phyloP scores from a whole-genome alignment of 1,140 invertebrate genomes.

The Tribolium castaneum region DNA sequence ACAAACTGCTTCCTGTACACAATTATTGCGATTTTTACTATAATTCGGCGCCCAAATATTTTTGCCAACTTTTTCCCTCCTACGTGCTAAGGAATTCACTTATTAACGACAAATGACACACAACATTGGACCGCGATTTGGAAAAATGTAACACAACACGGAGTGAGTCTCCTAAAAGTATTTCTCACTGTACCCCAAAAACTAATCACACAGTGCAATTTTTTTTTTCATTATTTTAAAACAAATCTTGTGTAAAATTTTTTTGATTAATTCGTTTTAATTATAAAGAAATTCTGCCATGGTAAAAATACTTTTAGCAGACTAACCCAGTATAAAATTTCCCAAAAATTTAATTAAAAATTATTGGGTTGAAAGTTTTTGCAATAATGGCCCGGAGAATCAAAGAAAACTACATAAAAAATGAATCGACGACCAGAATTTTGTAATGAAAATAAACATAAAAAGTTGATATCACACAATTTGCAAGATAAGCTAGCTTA shows the following conservation, averaged over 20 bases:
- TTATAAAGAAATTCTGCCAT: too few relatives aligned
- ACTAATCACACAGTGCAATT: too few relatives aligned
- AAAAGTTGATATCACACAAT: not conserved
- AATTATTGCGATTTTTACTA: not conserved
- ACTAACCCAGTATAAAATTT: too few relatives aligned
- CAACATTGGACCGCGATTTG: not conserved
- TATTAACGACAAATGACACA: not conserved
- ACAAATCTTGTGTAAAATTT: too few relatives aligned
- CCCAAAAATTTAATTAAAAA: too few relatives aligned
- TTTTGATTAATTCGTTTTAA: too few relatives aligned
- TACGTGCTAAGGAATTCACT: not conserved
- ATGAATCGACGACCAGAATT: not conserved
- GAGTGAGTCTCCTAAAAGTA: too few relatives aligned
- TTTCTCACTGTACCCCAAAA: too few relatives aligned
- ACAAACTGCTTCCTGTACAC: not conserved
- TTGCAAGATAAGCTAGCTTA: not conserved
- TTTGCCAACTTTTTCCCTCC: not conserved
- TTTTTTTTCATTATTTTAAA: too few relatives aligned
- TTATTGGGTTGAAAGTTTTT: not conserved
- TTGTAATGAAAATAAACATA: not conserved
- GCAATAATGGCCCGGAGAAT: not conserved
- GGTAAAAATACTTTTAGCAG: too few relatives aligned
- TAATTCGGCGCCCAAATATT: not conserved
- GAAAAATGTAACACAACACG: not conserved
- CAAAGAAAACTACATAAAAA: not conserved